A percentile compares a stretch with the other conserved stretches of the same genome.
phyloP scores from a whole-genome alignment of 2,888 invertebrate species.

The Plagiodera versicolora region DNA sequence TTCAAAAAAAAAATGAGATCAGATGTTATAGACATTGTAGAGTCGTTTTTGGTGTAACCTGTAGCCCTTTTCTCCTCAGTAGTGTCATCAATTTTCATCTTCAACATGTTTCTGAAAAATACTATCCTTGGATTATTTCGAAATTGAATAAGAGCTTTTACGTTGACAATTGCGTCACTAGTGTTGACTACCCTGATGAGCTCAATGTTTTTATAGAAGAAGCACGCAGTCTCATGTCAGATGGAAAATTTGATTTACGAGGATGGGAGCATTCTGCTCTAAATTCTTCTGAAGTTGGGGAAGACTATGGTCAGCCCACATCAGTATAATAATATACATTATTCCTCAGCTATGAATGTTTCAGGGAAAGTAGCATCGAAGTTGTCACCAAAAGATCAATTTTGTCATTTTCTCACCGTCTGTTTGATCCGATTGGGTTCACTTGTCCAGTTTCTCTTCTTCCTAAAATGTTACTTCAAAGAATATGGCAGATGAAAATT shows the following conservation, averaged over 20 bases:
- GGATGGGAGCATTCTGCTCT: background rate
- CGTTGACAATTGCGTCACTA: conserved; percentile 21
- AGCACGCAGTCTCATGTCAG: conserved; percentile 11
- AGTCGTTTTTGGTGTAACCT: conserved; percentile 26
- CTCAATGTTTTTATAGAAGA: conserved; percentile 16
- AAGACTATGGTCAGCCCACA: background rate
- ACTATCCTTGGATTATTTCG: background rate
- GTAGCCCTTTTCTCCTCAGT: conserved; percentile 28
- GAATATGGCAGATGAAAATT: too few relatives aligned
- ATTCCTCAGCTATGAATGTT: conserved; percentile 1
- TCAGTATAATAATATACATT: conserved; percentile 4
- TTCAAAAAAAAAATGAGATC: conserved; percentile 14
- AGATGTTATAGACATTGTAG: conserved; percentile 21
- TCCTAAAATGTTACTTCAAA: too few relatives aligned
- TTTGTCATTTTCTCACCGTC: background rate
- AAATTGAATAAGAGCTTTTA: conserved; percentile 18
- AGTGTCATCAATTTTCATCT: conserved; percentile 26
- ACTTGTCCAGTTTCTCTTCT: background rate
- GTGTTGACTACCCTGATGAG: conserved; percentile 7
- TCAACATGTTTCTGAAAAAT: background rate
- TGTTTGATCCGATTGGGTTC: conserved; percentile 11
- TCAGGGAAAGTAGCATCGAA: background rate
- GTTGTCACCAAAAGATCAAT: conserved; percentile 1
- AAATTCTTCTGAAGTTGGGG: background rate
- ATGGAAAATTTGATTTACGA: conserved; percentile 18